Evolutionary conservation across 2,113 vertebrate genomes (phyloP).

Genomic region (Columbina picui): DNA sequence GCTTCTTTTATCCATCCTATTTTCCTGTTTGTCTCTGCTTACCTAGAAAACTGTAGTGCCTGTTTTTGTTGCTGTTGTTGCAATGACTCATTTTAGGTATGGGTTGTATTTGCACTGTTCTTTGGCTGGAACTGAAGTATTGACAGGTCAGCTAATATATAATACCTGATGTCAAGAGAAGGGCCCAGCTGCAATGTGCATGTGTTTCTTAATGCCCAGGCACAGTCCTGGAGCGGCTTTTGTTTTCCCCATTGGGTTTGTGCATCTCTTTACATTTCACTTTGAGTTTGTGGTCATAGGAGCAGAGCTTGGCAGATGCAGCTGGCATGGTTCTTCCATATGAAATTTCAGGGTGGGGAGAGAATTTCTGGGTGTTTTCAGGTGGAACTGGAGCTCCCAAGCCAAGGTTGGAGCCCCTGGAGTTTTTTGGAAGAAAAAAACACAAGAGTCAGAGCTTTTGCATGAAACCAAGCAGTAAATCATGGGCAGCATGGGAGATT

Average conservation of each 20-base stretch:
- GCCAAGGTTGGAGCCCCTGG: background rate
- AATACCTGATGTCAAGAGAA: background rate
- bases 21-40: background rate
- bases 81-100: rapidly evolving
- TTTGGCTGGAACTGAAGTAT: background rate
- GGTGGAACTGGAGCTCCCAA: background rate
- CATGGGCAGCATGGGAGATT: background rate
- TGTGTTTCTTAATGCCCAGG: background rate
- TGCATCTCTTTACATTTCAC: background rate
- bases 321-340: background rate
- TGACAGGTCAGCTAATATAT: rapidly evolving
- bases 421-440: background rate
- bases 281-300: background rate
- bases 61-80: background rate
- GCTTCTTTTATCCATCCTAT: background rate
- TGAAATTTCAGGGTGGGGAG: background rate
- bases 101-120: rapidly evolving
- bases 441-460: background rate
- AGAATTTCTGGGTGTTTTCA: background rate
- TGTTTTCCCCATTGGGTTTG: rapidly evolving
- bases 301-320: background rate
- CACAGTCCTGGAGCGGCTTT: background rate
- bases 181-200: rapidly evolving
- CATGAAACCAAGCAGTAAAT: background rate
- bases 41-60: background rate